Evolutionary conservation across 1,140 invertebrate species (phyloP), one percentile per base, ranked within the genome.

Genomic region (Drosophila busckii): DNA sequence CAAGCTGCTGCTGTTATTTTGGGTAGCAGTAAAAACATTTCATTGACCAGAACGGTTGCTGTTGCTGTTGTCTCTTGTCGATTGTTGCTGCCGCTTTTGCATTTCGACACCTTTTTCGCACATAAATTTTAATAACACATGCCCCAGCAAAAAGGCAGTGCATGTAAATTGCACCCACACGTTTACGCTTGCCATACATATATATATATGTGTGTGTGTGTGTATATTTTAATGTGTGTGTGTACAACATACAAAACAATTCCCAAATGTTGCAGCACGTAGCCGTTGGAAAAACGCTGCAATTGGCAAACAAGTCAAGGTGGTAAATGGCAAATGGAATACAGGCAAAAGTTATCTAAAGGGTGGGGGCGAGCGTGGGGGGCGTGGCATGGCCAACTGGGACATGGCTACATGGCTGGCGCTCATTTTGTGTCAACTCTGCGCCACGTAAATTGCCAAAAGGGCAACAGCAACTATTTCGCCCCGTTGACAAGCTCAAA

Each of bases 51-150:
- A n/a, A n/a, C n/a, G n/a, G n/a, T n/a, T 15, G 19, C 4, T 9
- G 17, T 28, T 44, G 4, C 19, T 44, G 23, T 29, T 28, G 15
- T 10, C 3, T 12, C n/a, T 16, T 46, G 17, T 23, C 34, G 45
- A n/a, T 25, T 58, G 60, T 54, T 58, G 35, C 49, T 48, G 61
- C 70, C 54, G 59, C 60, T n/a, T n/a, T n/a, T n/a, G 59, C 48
- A 60, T 70, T 65, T 75, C 65, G 50, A 73, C 73, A 69, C 73
- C 54, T 69, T 76, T 73, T 76, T 70, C 61, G 61, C 71, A 78
- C 66, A 76, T 76, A 76, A 76, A 76, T 76, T 76, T 76, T 76
- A 78, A 78, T 76, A 76, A 76, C 70, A 70, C 71, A 76, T 70
- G 69, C 66, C 55, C 23, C 9, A 13, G 34, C 59, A 56, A 32